Evolutionary conservation across 2,113 vertebrate genomes (phyloP).

Genomic region (Phylloscopus trochilus): DNA sequence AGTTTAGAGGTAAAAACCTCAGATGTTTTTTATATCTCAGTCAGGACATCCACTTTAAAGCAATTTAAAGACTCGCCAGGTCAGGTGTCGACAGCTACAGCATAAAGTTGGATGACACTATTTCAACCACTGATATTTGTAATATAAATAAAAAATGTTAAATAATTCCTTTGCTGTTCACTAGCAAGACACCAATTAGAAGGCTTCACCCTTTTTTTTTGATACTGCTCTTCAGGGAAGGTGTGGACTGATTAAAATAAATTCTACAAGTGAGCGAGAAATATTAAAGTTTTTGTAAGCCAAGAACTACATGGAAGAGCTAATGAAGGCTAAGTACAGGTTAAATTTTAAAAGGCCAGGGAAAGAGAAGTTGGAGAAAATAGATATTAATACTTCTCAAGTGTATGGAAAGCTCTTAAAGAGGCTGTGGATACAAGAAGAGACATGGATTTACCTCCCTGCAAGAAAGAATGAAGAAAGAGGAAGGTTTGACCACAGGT

Average conservation of each 20-base stretch:
- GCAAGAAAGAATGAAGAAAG: not conserved
- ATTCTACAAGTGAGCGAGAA: not conserved
- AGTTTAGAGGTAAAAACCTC: not conserved
- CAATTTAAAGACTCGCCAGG: not conserved
- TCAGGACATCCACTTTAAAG: not conserved
- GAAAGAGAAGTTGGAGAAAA: not conserved
- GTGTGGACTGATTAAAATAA: not conserved
- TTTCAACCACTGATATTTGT: not conserved
- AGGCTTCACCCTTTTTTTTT: not conserved
- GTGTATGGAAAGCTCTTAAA: not conserved
- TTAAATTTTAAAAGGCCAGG: not conserved
- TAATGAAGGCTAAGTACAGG: not conserved
- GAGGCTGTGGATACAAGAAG: not conserved
- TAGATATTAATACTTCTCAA: not conserved
- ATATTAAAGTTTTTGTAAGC: not conserved
- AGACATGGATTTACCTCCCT: not conserved
- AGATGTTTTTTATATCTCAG: too few relatives aligned
- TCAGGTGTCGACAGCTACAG: not conserved
- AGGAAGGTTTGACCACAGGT: not conserved
- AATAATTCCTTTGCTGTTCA: not conserved
- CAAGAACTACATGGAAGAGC: not conserved
- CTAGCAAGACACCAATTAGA: not conserved
- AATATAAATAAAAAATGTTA: not conserved
- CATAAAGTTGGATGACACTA: not conserved
- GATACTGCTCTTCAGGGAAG: not conserved